Evolutionary conservation across 2,888 invertebrate species (phyloP).

Genomic region (Mythimna vitellina): DNA sequence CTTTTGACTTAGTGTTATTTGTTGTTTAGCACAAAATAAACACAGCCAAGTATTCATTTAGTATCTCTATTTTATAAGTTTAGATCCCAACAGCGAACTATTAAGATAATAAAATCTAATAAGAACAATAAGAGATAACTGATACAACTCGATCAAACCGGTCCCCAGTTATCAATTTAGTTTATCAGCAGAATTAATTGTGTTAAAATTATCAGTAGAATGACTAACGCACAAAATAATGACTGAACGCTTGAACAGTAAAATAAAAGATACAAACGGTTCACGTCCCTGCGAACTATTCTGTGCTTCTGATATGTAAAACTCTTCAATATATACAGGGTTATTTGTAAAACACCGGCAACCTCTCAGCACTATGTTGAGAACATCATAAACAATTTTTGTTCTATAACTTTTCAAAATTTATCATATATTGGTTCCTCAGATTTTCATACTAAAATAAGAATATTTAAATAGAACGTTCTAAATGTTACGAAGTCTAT

Average conservation of each 20-base stretch:
- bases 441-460: no score
- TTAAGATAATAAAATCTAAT: slow-evolving; percentile 5
- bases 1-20: no score
- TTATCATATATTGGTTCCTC: no score
- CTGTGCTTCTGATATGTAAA: slow-evolving; percentile 60
- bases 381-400: no score
- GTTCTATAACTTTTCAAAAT: no score
- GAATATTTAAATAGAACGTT: no score
- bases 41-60: no score
- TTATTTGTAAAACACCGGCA: no score
- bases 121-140: slow-evolving; percentile 20
- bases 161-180: slow-evolving; percentile 13
- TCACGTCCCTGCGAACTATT: slow-evolving; percentile 21
- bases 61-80: not conserved
- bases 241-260: slow-evolving; percentile 2
- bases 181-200: slow-evolving; percentile 43
- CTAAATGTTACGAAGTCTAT: no score
- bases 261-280: slow-evolving; percentile 16
- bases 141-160: slow-evolving; percentile 31
- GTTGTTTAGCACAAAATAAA: no score
- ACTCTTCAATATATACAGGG: slow-evolving; percentile 40
- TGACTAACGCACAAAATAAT: slow-evolving; percentile 35
- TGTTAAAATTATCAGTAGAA: slow-evolving; percentile 42
- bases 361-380: no score
- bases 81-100: not conserved